phyloP scores from a whole-genome alignment of 2,113 vertebrate genomes.

The Cyprinus carpio region DNA sequence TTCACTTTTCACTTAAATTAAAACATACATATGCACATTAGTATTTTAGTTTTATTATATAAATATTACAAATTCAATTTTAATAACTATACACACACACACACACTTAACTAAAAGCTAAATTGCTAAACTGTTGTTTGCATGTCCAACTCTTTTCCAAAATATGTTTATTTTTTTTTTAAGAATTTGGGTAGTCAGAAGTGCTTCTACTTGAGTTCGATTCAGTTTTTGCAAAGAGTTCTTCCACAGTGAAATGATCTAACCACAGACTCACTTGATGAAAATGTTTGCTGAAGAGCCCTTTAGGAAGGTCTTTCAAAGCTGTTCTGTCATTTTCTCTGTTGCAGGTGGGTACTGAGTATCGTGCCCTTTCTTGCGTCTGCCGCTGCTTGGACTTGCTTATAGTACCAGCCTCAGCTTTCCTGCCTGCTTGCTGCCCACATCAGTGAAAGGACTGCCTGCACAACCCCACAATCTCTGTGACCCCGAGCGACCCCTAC shows the following conservation, averaged over 20 bases:
- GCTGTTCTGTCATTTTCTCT: slow-evolving; percentile 2
- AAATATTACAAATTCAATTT: no score
- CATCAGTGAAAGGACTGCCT: slow-evolving; percentile 31
- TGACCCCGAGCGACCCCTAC: slow-evolving; percentile 18
- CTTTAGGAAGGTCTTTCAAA: neutral
- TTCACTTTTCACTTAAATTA: no score
- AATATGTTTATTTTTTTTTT: no score
- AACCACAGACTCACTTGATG: neutral
- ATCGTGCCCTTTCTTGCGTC: slow-evolving; percentile 79
- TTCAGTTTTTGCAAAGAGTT: neutral
- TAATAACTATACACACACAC: no score
- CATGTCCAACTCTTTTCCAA: no score
- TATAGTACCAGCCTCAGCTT: slow-evolving; percentile 76
- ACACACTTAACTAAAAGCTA: no score
- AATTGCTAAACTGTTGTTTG: no score
- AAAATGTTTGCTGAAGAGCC: neutral
- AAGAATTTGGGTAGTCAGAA: neutral
- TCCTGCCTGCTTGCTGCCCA: slow-evolving; percentile 59
- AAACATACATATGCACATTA: no score
- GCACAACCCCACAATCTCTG: slow-evolving; percentile 30
- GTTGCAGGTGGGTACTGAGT: slow-evolving; percentile 65
- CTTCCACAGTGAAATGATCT: neutral
- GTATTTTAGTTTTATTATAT: no score
- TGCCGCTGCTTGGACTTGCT: slow-evolving; percentile 81
- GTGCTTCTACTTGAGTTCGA: neutral